Base-by-base conservation (phyloP, 2,888 invertebrate genomes). In the Oligia latruncula region DNA sequence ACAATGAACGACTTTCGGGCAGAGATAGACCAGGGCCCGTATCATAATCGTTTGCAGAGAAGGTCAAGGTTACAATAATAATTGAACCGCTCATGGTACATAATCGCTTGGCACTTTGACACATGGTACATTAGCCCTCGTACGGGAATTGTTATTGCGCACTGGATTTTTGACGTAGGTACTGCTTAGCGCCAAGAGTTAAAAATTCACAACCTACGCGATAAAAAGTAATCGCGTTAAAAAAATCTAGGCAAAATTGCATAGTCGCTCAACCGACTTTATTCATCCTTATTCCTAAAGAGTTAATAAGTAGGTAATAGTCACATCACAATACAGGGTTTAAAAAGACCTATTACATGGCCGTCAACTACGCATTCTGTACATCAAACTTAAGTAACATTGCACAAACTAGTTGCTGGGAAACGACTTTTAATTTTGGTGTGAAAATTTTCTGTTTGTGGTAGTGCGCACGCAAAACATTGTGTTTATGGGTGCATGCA, bases 61-160 rank as follows among this genome's bases (percentile, higher is more conserved):
- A 76, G 6, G 15, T 23, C 77, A 49, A n/a, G 13, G 9, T 49
- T 5, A 46, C n/a, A 9, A 3, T 76, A 20, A 20, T 43, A 43
- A 62, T 40, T 40, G n/a, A 3, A n/a, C 20, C 35, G 6, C 76
- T 40, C 20, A 77, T 29, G 15, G 60, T 40, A 9, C 49, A 40
- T n/a, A 77, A 77, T 77, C 17, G 40, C 29, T 76, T 60, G 3
- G 11, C 15, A 43, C 3, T 76, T n/a, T 46, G 46, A 17, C n/a
- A 17, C 29, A 13, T 29, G 55, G 55, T 55, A 55, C 20, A 23
- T 35, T 20, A 35, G 64, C 35, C 35, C 29, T 6, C 1, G 15
- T 62, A 13, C 2, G 15, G 15, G 29, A 29, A 6, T 29, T 29
- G 11, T 29, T 60, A 60, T 11, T 11, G 58, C n/a, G 11, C 58